These are phyloP conservation scores for Macroglossus sobrinus DNA, from an alignment of 2,113 vertebrate genomes.

Conservation along the genomic window DNA sequence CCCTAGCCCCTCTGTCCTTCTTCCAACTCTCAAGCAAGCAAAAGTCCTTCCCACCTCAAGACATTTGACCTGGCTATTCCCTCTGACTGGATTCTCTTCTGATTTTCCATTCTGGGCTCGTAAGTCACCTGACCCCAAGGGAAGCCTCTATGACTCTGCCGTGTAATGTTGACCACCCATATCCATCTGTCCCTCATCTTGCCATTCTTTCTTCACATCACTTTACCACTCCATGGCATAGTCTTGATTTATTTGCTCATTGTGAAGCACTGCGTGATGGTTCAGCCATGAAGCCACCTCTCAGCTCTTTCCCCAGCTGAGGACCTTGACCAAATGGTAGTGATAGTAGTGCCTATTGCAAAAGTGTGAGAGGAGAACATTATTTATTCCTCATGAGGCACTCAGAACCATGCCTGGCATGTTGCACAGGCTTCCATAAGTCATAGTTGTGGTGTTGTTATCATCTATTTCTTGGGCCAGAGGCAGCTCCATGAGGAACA, in stretches of 20 bases:
- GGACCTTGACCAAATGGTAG: background rate
- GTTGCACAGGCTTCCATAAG: too few species aligned
- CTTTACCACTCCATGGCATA: background rate
- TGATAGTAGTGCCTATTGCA: background rate
- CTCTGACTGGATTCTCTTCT: background rate
- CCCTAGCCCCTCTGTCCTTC: background rate
- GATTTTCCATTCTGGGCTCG: background rate
- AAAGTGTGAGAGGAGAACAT: background rate
- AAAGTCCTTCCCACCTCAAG: background rate
- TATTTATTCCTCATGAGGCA: background rate
- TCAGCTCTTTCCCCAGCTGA: background rate
- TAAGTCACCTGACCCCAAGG: background rate
- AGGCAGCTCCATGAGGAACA: background rate
- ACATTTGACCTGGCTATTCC: background rate
- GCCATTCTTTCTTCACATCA: fast-evolving
- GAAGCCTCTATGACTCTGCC: background rate
- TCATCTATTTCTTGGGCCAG: background rate
- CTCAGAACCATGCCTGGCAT: background rate
- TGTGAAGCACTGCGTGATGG: fast-evolving
- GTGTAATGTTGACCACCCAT: fast-evolving
- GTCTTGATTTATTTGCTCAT: background rate
- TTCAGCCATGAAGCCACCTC: background rate
- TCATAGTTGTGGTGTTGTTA: background rate
- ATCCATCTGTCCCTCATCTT: background rate
- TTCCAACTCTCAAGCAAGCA: background rate